Evolutionary conservation across 2,113 vertebrate species (phyloP).

Genomic region (Phodopus roborovskii): DNA sequence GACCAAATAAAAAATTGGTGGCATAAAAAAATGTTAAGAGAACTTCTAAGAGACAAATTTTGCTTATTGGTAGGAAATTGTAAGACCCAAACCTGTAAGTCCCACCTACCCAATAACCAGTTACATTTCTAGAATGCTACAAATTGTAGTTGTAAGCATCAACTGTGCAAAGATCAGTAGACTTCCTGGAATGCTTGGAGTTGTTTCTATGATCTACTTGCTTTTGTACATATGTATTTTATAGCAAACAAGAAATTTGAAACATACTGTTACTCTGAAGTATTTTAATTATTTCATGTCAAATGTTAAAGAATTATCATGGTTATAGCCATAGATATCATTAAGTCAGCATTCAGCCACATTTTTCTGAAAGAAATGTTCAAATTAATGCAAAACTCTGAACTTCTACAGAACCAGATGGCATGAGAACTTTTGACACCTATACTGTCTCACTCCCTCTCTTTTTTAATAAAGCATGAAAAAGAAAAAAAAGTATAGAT

Average conservation of each 20-base stretch:
- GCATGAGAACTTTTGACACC: background rate
- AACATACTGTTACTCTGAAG: slow-evolving; percentile 37
- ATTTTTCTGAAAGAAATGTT: slow-evolving; percentile 61
- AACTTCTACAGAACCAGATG: slow-evolving; percentile 23
- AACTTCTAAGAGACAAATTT: no score
- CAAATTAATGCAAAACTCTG: slow-evolving; percentile 34
- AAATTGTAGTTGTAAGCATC: no score
- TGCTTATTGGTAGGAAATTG: no score
- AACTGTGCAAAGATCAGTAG: no score
- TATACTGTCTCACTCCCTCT: no score
- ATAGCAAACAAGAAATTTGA: slow-evolving; percentile 55
- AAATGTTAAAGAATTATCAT: slow-evolving; percentile 67
- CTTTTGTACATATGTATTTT: slow-evolving; percentile 36
- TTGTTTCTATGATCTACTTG: background rate
- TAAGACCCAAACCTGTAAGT: no score
- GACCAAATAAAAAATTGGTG: no score
- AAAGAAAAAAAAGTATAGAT: background rate
- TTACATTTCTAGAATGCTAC: no score
- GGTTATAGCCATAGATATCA: slow-evolving; percentile 37
- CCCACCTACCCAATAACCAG: no score
- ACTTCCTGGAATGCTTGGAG: no score
- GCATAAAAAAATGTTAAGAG: no score
- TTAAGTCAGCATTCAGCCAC: slow-evolving; percentile 47
- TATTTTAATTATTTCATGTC: slow-evolving; percentile 69
- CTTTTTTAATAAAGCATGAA: background rate